Conservation (phyloP, 2,797 vertebrate species). For the Thripadectes ignobilis region DNA sequence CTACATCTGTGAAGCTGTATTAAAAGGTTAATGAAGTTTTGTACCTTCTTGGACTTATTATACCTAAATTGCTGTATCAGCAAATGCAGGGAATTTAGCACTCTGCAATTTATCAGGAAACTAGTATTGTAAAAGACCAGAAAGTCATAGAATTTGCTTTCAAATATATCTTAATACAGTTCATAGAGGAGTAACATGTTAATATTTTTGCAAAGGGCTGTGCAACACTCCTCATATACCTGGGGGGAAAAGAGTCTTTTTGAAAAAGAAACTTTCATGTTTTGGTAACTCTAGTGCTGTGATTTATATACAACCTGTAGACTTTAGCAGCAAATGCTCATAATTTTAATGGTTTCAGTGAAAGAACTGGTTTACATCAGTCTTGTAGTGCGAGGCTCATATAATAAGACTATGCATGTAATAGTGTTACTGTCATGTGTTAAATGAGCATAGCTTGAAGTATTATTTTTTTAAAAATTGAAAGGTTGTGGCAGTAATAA, state of each 20-base stretch:
- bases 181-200: constrained; percentile 25
- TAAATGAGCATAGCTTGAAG: constrained; percentile 79
- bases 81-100: constrained; percentile 62
- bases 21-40: constrained; percentile 81
- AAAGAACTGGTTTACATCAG: constrained; percentile 28
- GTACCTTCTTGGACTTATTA: constrained; percentile 71
- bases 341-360: constrained; percentile 46
- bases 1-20: constrained; percentile 71
- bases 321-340: constrained; percentile 37
- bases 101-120: constrained; percentile 36
- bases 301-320: constrained; percentile 47
- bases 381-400: background rate
- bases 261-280: constrained; percentile 7
- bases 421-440: constrained; percentile 72
- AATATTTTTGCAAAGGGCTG: constrained; percentile 21
- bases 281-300: background rate
- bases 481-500: constrained; percentile 84
- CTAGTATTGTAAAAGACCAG: constrained; percentile 4
- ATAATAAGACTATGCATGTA: constrained; percentile 35
- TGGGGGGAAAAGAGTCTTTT: background rate
- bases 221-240: background rate
- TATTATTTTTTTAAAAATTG: constrained; percentile 82
- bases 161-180: constrained; percentile 48
- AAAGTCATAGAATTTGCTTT: constrained; percentile 59
- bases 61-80: constrained; percentile 71